These are phyloP conservation scores for Autographa pulchrina DNA, from an alignment of 2,888 invertebrate species.

Conservation along the genomic window DNA sequence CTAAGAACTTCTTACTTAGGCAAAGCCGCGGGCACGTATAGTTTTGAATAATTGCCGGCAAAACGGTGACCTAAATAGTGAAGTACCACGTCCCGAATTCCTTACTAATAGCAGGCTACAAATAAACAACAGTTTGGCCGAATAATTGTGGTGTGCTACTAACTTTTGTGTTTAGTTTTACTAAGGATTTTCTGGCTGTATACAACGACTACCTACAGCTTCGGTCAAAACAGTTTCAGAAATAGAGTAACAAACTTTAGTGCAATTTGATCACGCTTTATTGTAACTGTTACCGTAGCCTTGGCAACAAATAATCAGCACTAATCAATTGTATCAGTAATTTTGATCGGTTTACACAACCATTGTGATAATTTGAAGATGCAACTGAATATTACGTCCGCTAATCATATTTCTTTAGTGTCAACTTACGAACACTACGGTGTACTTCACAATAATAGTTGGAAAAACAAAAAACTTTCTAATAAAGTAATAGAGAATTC, in stretches of 20 bases:
- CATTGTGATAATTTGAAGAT: neutral
- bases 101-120: conserved; percentile 36
- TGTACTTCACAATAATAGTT: conserved; percentile 40
- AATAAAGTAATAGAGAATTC: conserved; percentile 50
- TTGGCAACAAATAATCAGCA: neutral
- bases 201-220: conserved; percentile 21
- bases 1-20: conserved; percentile 7
- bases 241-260: neutral
- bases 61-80: conserved; percentile 33
- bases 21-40: conserved; percentile 10
- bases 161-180: conserved; percentile 39
- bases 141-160: conserved; percentile 31
- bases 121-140: conserved; percentile 35
- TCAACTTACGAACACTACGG: conserved; percentile 33
- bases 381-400: conserved; percentile 35
- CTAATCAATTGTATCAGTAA: conserved; percentile 3
- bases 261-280: neutral
- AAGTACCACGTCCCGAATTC: conserved; percentile 38
- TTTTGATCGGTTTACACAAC: neutral
- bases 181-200: conserved; percentile 25
- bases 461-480: conserved; percentile 44
- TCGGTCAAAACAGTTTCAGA: conserved; percentile 12
- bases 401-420: conserved; percentile 27
- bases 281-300: neutral
- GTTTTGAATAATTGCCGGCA: conserved; percentile 10